phyloP scores from a whole-genome alignment of 2,888 invertebrate genomes.

The Seira ritae region DNA sequence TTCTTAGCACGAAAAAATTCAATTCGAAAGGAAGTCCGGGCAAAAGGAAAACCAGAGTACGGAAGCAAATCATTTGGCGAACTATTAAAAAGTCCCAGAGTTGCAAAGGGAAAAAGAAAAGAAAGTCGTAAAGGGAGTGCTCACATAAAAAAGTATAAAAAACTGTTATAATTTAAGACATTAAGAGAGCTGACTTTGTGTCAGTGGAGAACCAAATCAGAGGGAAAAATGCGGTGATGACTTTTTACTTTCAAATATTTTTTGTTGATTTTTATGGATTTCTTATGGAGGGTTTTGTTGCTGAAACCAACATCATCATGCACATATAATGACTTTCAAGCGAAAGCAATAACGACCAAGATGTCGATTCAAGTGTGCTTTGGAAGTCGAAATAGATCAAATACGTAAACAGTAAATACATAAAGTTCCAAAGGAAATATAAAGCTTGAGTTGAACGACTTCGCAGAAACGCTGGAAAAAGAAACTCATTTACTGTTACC shows the following conservation, averaged over 20 bases:
- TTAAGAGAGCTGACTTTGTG: not conserved
- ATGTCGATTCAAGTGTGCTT: no score
- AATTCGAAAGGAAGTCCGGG: not conserved
- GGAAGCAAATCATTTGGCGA: conserved; percentile 49
- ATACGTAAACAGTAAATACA: no score
- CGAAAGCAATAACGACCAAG: no score
- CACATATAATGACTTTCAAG: not conserved
- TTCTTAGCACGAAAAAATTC: not conserved
- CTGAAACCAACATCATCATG: not conserved
- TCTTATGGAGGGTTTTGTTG: not conserved
- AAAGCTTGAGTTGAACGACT: not conserved
- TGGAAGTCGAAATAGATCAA: no score
- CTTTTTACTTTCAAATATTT: not conserved
- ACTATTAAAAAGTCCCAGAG: conserved; percentile 20
- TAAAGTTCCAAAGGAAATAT: no score
- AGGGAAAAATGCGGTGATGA: not conserved
- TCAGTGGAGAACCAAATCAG: not conserved
- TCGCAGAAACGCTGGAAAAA: not conserved
- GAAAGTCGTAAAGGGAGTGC: conserved; percentile 31
- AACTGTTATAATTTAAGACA: not conserved
- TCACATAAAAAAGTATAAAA: conserved; percentile 5
- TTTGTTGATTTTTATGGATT: not conserved
- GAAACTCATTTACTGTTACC: not conserved
- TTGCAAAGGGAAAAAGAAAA: not conserved
- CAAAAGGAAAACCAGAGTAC: conserved; percentile 23